Conservation (phyloP, 1,140 invertebrate genomes). For the Spodoptera litura region DNA sequence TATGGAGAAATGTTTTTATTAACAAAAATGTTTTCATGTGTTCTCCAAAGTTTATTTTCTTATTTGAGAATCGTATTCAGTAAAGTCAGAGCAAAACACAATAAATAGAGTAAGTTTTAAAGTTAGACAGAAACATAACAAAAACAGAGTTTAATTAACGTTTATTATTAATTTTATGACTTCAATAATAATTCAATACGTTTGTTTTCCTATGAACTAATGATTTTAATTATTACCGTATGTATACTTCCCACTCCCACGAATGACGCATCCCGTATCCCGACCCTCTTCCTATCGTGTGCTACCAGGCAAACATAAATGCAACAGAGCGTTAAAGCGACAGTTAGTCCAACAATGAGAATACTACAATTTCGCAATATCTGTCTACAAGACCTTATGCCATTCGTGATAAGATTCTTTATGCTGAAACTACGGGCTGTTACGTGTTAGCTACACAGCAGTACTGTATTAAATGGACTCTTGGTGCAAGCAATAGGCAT, state of each 20-base stretch:
- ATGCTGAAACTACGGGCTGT: neutral
- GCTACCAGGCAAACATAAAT: constrained; percentile 48
- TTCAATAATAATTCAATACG: neutral
- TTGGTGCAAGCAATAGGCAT: neutral
- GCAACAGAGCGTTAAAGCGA: neutral
- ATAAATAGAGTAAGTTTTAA: no score
- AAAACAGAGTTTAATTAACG: no score
- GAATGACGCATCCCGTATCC: constrained; percentile 40
- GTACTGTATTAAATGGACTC: constrained; percentile 3
- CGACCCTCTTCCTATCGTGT: constrained; percentile 50
- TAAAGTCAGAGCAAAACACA: no score
- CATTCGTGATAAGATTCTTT: neutral
- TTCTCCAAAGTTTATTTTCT: no score
- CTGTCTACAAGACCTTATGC: neutral
- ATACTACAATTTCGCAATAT: neutral
- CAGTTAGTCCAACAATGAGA: neutral
- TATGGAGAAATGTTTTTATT: no score
- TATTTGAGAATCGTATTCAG: no score
- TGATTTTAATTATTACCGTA: constrained; percentile 29
- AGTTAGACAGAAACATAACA: no score
- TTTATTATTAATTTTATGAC: no score
- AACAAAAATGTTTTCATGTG: no score
- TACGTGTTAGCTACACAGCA: neutral
- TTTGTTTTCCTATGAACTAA: neutral
- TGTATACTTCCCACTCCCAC: constrained; percentile 10